Evolutionary conservation across 2,888 invertebrate genomes (phyloP).

Genomic region (Metalampra italica): DNA sequence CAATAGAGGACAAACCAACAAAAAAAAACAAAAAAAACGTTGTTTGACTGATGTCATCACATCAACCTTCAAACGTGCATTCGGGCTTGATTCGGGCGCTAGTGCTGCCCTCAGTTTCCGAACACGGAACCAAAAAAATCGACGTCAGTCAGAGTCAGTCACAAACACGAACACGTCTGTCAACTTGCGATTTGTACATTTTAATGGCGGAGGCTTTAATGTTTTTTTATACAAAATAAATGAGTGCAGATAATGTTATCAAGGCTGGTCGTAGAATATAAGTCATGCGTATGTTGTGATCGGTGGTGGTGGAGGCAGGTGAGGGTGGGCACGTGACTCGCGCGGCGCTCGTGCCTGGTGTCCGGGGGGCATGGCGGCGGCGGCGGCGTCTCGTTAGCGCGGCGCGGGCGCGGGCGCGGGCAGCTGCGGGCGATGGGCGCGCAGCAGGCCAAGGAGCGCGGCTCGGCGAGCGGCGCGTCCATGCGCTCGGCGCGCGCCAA

Average conservation of each 20-base stretch:
- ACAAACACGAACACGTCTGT: slow-evolving; percentile 22
- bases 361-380: slow-evolving; percentile 73
- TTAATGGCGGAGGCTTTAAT: slow-evolving; percentile 72
- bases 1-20: too few species aligned
- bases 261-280: slow-evolving; percentile 22
- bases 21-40: too few species aligned
- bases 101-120: slow-evolving; percentile 33
- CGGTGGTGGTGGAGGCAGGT: slow-evolving; percentile 52
- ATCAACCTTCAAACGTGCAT: neutral
- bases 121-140: slow-evolving; percentile 46
- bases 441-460: slow-evolving; percentile 95
- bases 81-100: neutral
- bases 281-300: slow-evolving; percentile 21
- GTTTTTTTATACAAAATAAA: slow-evolving; percentile 32
- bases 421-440: slow-evolving; percentile 85
- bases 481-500: slow-evolving; percentile 87
- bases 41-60: neutral
- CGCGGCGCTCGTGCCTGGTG: slow-evolving; percentile 22
- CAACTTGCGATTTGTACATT: slow-evolving; percentile 18
- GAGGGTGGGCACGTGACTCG: slow-evolving; percentile 23
- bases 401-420: neutral
- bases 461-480: slow-evolving; percentile 84
- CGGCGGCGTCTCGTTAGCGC: neutral
- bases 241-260: slow-evolving; percentile 37
- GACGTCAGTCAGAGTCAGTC: slow-evolving; percentile 69